phyloP scores from a whole-genome alignment of 2,888 invertebrate genomes.

The Eremobia ochroleuca region DNA sequence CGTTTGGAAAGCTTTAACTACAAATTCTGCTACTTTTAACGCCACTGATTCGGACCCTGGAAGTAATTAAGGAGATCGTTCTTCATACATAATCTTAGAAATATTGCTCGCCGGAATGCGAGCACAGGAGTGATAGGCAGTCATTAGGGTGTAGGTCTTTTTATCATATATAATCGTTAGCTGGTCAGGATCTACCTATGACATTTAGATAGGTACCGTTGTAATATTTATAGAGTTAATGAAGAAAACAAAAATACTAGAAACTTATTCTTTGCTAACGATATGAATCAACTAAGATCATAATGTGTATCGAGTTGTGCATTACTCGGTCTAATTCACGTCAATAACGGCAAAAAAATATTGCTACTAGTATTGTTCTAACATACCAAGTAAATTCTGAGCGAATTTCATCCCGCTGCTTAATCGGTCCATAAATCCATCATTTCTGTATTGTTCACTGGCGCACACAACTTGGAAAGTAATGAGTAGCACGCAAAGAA shows the following conservation, averaged over 20 bases:
- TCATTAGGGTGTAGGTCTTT: conserved; percentile 2
- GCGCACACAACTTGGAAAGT: conserved; percentile 70
- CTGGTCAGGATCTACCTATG: background rate
- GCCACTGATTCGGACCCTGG: conserved; percentile 87
- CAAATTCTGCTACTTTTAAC: conserved; percentile 87
- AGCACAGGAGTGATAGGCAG: background rate
- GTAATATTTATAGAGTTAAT: background rate
- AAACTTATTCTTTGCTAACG: background rate
- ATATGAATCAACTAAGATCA: conserved; percentile 10
- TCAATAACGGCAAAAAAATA: conserved; percentile 18
- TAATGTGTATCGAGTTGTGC: conserved; percentile 34
- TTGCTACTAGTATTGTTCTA: conserved; percentile 20
- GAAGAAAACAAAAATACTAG: background rate
- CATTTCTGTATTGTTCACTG: conserved; percentile 75
- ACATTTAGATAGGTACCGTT: background rate
- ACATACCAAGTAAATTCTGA: conserved; percentile 85
- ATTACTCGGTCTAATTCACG: conserved; percentile 36
- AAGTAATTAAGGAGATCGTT: background rate
- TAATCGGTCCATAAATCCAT: conserved; percentile 82
- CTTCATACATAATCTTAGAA: conserved; percentile 7
- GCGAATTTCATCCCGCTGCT: conserved; percentile 87
- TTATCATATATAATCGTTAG: background rate
- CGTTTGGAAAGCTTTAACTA: conserved; percentile 85
- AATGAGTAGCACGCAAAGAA: conserved; percentile 73
- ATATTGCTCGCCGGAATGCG: background rate